Base-by-base conservation (phyloP, 2,888 invertebrate species). In the Polymixis lichenea region DNA sequence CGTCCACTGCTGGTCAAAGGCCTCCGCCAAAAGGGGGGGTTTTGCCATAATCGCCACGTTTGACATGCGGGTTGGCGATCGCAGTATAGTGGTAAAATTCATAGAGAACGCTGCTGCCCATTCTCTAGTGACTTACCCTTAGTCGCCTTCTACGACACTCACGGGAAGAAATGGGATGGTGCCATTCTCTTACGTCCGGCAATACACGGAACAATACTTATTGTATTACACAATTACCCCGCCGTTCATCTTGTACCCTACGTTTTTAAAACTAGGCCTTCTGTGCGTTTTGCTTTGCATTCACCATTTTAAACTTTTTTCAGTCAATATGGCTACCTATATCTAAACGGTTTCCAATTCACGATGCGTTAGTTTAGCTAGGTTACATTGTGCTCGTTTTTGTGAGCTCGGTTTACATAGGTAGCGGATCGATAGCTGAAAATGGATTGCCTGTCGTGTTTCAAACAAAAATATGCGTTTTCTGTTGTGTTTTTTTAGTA, bases 311-410 rank as follows among this genome's bases (percentile, higher is more conserved):
- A 3, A 38, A 22, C 7, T 28, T 73, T 78, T 78, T 73, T 58
- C 43, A 19, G 32, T 46, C 70, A 72, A 76, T 77, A 67, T 32
- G 25, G 60, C 62, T 72, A 64, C 32, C 17, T 32, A 15, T 51
- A 28, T 25, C 70, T 82, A 82, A 85, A 82, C 71, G 61, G 78
- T 83, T 86, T 75, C 75, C 71, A 75, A 81, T 87, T 77, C 74
- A 72, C 38, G 56, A 65, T 46, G 69, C 77, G 75, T 86, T 81
- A 65, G 72, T 80, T 75, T 69, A 28, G 68, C 51, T 72, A 11
- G 32, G 64, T 67, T 72, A 60, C 53, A 62, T 61, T 66, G 51
- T 51, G 5, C 53, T 2, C 32, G 28, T 32, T 49, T 78, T 71
- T 71, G 60, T 80, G 68, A 22, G 55, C 19, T 46, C 25, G 43